A percentile compares a stretch with the other conserved stretches of the same genome.
These are phyloP conservation scores for Abrostola tripartita DNA, from an alignment of 2,888 invertebrate species.

Conservation along the genomic window DNA sequence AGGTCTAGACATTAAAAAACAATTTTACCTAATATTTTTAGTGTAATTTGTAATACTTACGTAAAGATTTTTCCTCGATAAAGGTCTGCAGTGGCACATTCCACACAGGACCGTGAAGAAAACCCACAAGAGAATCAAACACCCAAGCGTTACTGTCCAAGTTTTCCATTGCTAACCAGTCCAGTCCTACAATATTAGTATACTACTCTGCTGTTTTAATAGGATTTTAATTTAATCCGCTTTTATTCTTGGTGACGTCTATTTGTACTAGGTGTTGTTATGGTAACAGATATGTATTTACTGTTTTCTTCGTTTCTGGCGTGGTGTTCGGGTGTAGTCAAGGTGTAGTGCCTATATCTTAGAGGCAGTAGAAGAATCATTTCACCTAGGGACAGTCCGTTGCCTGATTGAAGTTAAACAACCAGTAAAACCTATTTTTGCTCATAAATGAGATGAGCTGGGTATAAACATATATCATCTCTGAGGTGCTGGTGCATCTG, in stretches of 20 bases:
- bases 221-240: slow-evolving; percentile 8
- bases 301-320: slow-evolving; percentile 31
- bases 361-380: no score
- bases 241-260: slow-evolving; percentile 59
- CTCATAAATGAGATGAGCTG: no score
- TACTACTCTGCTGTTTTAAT: slow-evolving; percentile 20
- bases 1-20: no score
- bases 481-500: no score
- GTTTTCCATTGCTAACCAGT: slow-evolving; percentile 67
- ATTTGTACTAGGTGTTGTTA: slow-evolving; percentile 67
- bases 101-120: slow-evolving; percentile 97
- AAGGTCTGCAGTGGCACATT: slow-evolving; percentile 96
- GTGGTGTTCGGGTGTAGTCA: not conserved
- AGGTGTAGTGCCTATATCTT: no score
- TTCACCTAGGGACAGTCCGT: no score
- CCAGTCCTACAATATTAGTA: not conserved
- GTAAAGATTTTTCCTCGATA: slow-evolving; percentile 96
- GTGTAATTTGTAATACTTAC: slow-evolving; percentile 86
- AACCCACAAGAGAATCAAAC: slow-evolving; percentile 96
- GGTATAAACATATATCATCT: no score
- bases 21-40: no score
- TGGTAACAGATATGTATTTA: slow-evolving; percentile 57
- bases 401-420: no score
- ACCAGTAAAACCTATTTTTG: no score
- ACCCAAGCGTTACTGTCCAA: slow-evolving; percentile 94